Evolutionary conservation across 37 sponge, comb jelly and placozoan species (phyloP), one percentile per base, ranked within the genome.

Genomic region (Theonella swinhoei): DNA sequence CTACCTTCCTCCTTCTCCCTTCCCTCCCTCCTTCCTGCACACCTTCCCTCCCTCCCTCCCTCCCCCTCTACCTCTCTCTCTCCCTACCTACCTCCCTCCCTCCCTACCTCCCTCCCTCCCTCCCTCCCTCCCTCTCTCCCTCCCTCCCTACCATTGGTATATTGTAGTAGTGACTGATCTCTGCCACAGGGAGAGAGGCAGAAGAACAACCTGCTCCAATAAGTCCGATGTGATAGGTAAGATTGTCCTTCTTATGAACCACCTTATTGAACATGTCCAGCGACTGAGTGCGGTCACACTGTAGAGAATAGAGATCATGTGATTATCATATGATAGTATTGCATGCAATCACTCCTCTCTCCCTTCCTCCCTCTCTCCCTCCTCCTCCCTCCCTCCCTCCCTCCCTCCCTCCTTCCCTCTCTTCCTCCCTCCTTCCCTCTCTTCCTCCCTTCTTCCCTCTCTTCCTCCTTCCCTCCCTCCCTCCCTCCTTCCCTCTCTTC

Each of bases 161-260:
- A 14, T 47, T 47, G 54, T 47, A 47, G 54, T 47, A 47, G 54
- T 47, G 54, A n/a, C 66, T 24, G 11, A 65, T 65, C 30, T 65
- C 66, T 5, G 66, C 66, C 66, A 65, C 66, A 7, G 66, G 66
- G 24, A 29, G 29, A 65, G 66, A 23, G 66, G 66, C 66, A 29
- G 19, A 4, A 8, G 66, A 65, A n/a, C 66, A 65, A n/a, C 66
- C 66, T 23, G 29, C 25, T 23, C 66, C 66, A 65, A 65, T 65
- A n/a, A 65, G 11, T 5, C 24, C 66, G 5, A 65, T 65, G 66
- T 65, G 7, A 65, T 7, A 65, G 5, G 30, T 65, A 4, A 24
- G 5, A 7, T 20, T 5, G 4, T 26, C 19, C 66, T 14, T 47
- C 54, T 0, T 14, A 22, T 20, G 31, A 35, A n/a, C 38, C 28